Percentiles rank a stretch among this genome's conserved stretches.
Evolutionary conservation across 2,888 invertebrate species (phyloP).

Genomic region (Conops quadrifasciatus): DNA sequence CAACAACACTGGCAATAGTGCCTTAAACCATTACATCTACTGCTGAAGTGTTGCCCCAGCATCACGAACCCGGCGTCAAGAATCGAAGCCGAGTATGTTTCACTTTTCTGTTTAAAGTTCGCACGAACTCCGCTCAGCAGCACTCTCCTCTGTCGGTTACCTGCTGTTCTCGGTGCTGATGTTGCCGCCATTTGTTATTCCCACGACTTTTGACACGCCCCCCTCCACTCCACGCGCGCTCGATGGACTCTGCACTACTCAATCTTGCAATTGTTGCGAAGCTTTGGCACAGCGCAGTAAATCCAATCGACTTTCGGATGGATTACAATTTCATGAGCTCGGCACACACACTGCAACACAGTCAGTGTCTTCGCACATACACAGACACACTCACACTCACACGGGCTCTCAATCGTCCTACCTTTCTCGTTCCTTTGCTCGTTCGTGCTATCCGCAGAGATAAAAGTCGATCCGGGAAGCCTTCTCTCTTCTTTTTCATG

Average conservation of each 20-base stretch:
- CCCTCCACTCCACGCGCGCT: background rate
- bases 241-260: background rate
- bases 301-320: conserved; percentile 27
- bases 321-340: conserved; percentile 31
- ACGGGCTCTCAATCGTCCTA: background rate
- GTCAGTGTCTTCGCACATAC: conserved; percentile 4
- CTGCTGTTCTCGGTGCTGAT: background rate
- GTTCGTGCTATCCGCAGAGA: background rate
- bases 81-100: background rate
- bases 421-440: too few species aligned
- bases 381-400: background rate
- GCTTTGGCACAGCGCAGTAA: background rate
- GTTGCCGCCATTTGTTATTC: background rate
- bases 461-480: conserved; percentile 1
- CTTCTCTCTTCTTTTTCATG: background rate
- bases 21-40: too few species aligned
- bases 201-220: background rate
- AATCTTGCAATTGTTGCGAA: conserved; percentile 8
- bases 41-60: background rate
- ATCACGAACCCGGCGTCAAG: background rate
- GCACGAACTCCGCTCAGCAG: background rate
- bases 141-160: background rate
- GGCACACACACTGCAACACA: conserved; percentile 11
- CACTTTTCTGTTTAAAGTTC: background rate
- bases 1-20: background rate